phyloP scores from a whole-genome alignment of 2,888 invertebrate genomes.

The Sylvicola cinctus region DNA sequence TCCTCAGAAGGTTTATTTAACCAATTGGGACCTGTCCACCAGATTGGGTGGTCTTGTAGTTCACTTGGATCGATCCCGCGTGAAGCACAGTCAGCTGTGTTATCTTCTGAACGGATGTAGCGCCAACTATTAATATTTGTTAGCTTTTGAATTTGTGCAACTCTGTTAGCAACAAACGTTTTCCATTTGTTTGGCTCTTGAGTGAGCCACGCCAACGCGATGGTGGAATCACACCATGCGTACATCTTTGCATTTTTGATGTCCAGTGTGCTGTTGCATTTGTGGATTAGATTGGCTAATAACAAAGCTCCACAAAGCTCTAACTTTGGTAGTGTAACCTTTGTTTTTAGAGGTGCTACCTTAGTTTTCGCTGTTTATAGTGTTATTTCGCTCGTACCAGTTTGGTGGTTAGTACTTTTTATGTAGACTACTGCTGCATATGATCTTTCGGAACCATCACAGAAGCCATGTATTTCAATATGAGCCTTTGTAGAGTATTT shows the following conservation, averaged over 20 bases:
- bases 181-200: conserved; percentile 1
- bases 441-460: conserved; percentile 6
- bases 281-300: too few relatives aligned
- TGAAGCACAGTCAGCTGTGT: conserved; percentile 3
- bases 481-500: neutral
- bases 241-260: conserved; percentile 4
- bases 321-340: too few relatives aligned
- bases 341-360: conserved; percentile 6
- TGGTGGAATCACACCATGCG: conserved; percentile 14
- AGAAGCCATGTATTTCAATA: conserved; percentile 6
- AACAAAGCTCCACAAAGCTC: too few relatives aligned
- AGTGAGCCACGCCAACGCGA: conserved; percentile 13
- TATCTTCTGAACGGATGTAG: neutral
- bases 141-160: neutral
- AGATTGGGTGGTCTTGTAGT: neutral
- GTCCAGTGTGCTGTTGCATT: conserved; percentile 4
- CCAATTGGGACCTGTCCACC: conserved; percentile 3
- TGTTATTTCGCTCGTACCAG: neutral
- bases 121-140: neutral
- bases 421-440: conserved; percentile 5
- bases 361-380: conserved; percentile 6
- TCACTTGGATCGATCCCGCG: neutral
- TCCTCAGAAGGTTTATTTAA: neutral
- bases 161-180: conserved; percentile 3
- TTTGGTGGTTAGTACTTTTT: neutral